These are phyloP conservation scores for human DNA, from an alignment of 2,113 vertebrate species.

Conservation along the genomic window GRCh38 chr6:9735501-9736000, in stretches of 20 bases:
- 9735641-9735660: slow-evolving; percentile 83
- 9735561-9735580: slow-evolving; percentile 78
- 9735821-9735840: slow-evolving; percentile 26
- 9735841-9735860: slow-evolving; percentile 56
- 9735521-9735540: slow-evolving; percentile 73
- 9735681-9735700: slow-evolving; percentile 79
- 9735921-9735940: not conserved
- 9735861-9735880: slow-evolving; percentile 54
- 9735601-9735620: slow-evolving; percentile 81
- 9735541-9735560: slow-evolving; percentile 76
- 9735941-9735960: not conserved
- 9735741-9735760: slow-evolving; percentile 55
- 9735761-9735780: slow-evolving; percentile 40
- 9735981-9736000: not conserved
- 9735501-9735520: slow-evolving; percentile 71
- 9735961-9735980: not conserved
- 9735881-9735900: slow-evolving; percentile 46
- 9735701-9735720: slow-evolving; percentile 82
- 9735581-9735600: slow-evolving; percentile 83
- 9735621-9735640: slow-evolving; percentile 81
- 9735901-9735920: not conserved
- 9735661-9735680: slow-evolving; percentile 73
- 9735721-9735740: slow-evolving; percentile 70
- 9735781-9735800: slow-evolving; percentile 65
- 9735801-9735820: slow-evolving; percentile 55